Evolutionary conservation across 2,113 vertebrate species (phyloP).

Genomic region (Mystacornis crossleyi): DNA sequence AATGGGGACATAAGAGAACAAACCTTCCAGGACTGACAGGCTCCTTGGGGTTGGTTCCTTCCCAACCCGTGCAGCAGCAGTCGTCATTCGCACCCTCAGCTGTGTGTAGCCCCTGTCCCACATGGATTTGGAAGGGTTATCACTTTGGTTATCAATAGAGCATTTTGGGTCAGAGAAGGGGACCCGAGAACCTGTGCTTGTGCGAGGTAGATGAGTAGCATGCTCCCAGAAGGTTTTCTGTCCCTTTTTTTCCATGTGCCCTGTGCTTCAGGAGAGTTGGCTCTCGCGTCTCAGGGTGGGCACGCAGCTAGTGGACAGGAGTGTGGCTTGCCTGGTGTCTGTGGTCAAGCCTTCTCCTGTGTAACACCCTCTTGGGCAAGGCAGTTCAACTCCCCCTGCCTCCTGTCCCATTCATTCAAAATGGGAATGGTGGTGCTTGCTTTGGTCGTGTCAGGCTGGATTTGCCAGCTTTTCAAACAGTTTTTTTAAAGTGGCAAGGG

Average conservation of each 20-base stretch:
- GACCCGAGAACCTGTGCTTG: neutral
- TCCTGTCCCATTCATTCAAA: neutral
- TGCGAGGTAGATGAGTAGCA: neutral
- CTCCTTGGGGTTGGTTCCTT: neutral
- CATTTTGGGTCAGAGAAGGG: neutral
- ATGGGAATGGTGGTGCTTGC: neutral
- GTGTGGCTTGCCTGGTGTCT: neutral
- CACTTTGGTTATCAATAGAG: neutral
- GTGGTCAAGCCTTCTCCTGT: neutral
- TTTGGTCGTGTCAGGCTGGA: neutral
- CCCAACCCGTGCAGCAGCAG: neutral
- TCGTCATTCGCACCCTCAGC: neutral
- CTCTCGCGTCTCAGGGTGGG: neutral
- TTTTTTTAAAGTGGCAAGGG: neutral
- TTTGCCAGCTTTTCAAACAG: neutral
- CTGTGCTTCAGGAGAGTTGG: neutral
- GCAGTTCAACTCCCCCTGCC: neutral
- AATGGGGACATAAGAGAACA: neutral
- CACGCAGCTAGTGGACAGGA: neutral
- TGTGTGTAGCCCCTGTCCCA: neutral
- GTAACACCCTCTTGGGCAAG: neutral
- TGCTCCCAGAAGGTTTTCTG: neutral
- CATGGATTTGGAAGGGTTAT: neutral
- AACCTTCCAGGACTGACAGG: accelerated
- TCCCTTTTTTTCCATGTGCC: neutral